phyloP scores from a whole-genome alignment of 2,113 vertebrate genomes.

The Campylomormyrus tamandua region DNA sequence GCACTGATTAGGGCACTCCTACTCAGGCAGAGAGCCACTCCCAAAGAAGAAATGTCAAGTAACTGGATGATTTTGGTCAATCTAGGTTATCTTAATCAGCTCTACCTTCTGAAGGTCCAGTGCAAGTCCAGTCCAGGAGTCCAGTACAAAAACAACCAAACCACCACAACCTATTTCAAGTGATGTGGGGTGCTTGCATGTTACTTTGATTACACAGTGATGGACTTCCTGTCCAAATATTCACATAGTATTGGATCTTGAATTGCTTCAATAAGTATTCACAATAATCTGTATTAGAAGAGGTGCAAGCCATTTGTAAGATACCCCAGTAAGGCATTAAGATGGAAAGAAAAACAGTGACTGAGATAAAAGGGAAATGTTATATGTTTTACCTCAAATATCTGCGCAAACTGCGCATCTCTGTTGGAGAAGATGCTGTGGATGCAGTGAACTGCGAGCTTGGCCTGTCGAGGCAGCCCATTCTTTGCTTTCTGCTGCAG shows the following conservation, averaged over 20 bases:
- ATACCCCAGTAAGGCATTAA: background rate
- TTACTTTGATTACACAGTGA: background rate
- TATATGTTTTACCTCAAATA: constrained; percentile 81
- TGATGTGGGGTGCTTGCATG: background rate
- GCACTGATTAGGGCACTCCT: background rate
- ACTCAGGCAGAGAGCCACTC: background rate
- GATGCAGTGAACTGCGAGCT: constrained; percentile 95
- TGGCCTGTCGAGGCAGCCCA: constrained; percentile 89
- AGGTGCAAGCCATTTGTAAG: background rate
- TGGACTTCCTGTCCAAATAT: background rate
- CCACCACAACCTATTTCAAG: background rate
- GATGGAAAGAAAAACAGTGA: background rate
- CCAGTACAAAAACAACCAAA: background rate
- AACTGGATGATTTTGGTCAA: background rate
- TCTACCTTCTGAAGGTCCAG: background rate
- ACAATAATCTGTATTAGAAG: background rate
- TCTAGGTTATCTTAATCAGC: background rate
- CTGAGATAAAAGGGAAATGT: background rate
- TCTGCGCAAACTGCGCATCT: constrained; percentile 96
- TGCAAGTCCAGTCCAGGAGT: background rate
- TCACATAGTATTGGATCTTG: background rate
- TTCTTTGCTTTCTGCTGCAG: constrained; percentile 96
- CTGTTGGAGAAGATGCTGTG: constrained; percentile 96
- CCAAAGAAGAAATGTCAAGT: background rate
- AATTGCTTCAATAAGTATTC: background rate